Evolutionary conservation across 1,140 invertebrate genomes (phyloP).

Genomic region (Pseudomyrmex cubaensis): DNA sequence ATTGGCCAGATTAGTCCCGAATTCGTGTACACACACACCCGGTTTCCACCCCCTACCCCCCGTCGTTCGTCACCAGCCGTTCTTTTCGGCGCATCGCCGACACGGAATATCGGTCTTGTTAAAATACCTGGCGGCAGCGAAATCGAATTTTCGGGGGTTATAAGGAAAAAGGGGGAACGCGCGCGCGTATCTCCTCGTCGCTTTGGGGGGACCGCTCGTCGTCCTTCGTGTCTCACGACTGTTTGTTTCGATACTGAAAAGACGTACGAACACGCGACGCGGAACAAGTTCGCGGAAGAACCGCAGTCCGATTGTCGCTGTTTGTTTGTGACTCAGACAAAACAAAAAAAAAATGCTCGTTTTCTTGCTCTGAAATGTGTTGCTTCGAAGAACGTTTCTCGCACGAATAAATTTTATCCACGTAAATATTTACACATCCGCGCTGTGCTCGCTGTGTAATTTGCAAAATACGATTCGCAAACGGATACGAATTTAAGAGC

Average conservation of each 20-base stretch:
- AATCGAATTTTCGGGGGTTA: slow-evolving; percentile 85
- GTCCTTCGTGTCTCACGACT: slow-evolving; percentile 58
- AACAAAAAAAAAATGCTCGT: not conserved
- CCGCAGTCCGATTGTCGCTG: slow-evolving; percentile 1
- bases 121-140: slow-evolving; percentile 83
- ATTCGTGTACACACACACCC: slow-evolving; percentile 72
- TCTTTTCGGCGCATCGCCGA: slow-evolving; percentile 69
- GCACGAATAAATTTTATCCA: not conserved
- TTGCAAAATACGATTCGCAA: slow-evolving; percentile 11
- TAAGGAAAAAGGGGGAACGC: slow-evolving; percentile 56
- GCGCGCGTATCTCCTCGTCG: not conserved
- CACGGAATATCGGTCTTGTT: slow-evolving; percentile 83
- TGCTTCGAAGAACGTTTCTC: too few relatives aligned
- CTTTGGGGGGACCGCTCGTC: not conserved
- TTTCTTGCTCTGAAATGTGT: too few relatives aligned
- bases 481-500: slow-evolving; percentile 23
- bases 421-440: slow-evolving; percentile 11
- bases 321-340: not conserved
- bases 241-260: slow-evolving; percentile 53
- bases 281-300: slow-evolving; percentile 41
- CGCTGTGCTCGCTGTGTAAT: slow-evolving; percentile 13
- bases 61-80: slow-evolving; percentile 36
- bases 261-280: slow-evolving; percentile 40
- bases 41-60: slow-evolving; percentile 29
- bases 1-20: slow-evolving; percentile 83